Base-by-base conservation (phyloP, 2,888 invertebrate genomes). In the Lasioglossum villosulum region DNA sequence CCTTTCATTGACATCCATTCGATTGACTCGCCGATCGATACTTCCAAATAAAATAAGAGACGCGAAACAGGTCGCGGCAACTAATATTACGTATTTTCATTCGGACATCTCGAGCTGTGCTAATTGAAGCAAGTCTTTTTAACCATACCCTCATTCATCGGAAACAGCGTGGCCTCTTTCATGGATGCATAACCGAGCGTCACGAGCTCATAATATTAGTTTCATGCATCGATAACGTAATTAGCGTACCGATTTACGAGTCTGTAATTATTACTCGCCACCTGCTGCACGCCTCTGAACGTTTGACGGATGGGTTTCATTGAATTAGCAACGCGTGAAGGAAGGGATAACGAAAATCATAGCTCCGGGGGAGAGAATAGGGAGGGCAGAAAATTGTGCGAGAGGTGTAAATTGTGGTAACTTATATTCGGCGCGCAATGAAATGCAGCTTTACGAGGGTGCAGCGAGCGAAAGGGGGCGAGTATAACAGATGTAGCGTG, bases 401-500 rank as follows among this genome's bases (percentile, higher is more conserved):
- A 72, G 86, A 88, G 86, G 86, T 83, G 87, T 87, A 88, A 90
- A 91, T 87, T 87, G 83, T 88, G 90, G 90, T 90, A 89, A 91
- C 88, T 92, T 91, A 92, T 91, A 91, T 90, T 91, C 86, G 89
- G 77, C 80, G 88, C 88, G 88, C 87, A 89, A 89, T 92, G 91
- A 93, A 92, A 90, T 88, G 90, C 84, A 89, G 86, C 80, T 93
- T 92, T 92, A 92, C 90, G 93, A 92, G 91, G 90, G 89, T 91
- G 84, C 78, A 88, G 88, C 85, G 79, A 83, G 80, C 76, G 78
- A 84, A 89, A 79, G 86, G 87, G 87, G 81, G 90, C 86, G 86
- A 87, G 88, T 88, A 88, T 90, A 92, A 92, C 92, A 90, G 88
- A 91, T 90, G 90, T 90, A 92, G 92, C 90, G 93, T 92, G 93